A percentile compares a stretch with the other conserved stretches of the same genome.
These are phyloP conservation scores for Lonchura striata DNA, from an alignment of 2,113 vertebrate genomes.

Conservation along the genomic window DNA sequence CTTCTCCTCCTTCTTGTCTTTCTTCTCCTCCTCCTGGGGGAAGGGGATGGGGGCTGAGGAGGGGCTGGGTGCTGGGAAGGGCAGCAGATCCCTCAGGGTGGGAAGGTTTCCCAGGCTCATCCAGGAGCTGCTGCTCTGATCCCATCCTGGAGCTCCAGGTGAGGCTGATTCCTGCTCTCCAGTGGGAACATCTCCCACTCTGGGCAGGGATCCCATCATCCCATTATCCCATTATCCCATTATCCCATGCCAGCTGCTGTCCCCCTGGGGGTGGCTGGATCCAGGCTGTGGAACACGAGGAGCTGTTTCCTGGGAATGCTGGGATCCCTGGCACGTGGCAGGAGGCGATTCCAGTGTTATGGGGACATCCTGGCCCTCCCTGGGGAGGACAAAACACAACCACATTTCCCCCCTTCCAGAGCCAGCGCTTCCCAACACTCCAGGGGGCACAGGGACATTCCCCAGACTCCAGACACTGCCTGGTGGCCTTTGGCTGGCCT, in stretches of 20 bases:
- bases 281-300: rapidly evolving
- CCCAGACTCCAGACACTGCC: neutral
- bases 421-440: neutral
- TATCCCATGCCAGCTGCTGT: neutral
- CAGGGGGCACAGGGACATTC: neutral
- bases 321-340: neutral
- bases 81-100: neutral
- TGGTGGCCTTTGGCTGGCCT: neutral
- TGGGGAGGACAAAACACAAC: neutral
- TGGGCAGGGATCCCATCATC: neutral
- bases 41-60: neutral
- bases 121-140: rapidly evolving
- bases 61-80: too few relatives aligned
- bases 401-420: neutral
- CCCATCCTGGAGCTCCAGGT: rapidly evolving
- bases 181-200: neutral
- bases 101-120: rapidly evolving
- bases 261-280: neutral
- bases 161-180: neutral
- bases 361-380: neutral
- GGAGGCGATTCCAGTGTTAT: rapidly evolving
- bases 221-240: rapidly evolving
- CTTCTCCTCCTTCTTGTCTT: too few relatives aligned
- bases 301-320: rapidly evolving
- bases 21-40: too few relatives aligned